These are phyloP conservation scores for Chydorus sphaericus DNA, from an alignment of 2,888 invertebrate species.

Conservation along the genomic window DNA sequence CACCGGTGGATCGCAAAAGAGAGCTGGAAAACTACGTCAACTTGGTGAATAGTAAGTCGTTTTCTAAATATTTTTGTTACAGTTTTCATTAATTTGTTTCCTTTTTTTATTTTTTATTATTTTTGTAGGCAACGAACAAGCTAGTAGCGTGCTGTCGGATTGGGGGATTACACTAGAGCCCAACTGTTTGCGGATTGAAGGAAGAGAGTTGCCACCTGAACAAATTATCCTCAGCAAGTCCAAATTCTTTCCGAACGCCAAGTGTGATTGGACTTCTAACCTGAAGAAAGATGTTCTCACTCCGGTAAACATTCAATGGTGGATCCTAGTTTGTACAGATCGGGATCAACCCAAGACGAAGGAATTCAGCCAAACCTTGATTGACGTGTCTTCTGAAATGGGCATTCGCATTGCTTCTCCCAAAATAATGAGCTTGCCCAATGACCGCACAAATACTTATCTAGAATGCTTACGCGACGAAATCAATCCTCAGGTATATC, in stretches of 20 bases:
- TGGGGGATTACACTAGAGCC: constrained; percentile 63
- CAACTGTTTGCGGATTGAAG: constrained; percentile 31
- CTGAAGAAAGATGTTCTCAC: constrained; percentile 46
- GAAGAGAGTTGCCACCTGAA: constrained; percentile 47
- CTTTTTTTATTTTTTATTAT: no score
- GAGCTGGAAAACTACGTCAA: constrained; percentile 44
- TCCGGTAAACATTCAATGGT: constrained; percentile 42
- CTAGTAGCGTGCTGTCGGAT: constrained; percentile 47
- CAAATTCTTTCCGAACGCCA: constrained; percentile 22
- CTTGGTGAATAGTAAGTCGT: constrained; percentile 22
- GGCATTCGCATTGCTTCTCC: constrained; percentile 52
- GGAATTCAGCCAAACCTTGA: constrained; percentile 33
- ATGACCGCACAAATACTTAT: constrained; percentile 58
- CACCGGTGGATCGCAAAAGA: constrained; percentile 57
- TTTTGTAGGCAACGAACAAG: constrained; percentile 41
- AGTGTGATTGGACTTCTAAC: constrained; percentile 57
- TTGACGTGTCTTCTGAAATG: constrained; percentile 41
- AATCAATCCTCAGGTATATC: constrained; percentile 10
- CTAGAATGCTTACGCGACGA: constrained; percentile 28
- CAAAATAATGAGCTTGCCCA: constrained; percentile 38
- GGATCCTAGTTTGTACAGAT: constrained; percentile 53
- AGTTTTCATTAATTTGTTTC: no score
- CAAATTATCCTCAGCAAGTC: constrained; percentile 42
- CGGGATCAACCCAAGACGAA: constrained; percentile 41
- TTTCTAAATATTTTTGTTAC: no score